Conservation (phyloP, 2,797 vertebrate species). For the Salarias fasciatus region DNA sequence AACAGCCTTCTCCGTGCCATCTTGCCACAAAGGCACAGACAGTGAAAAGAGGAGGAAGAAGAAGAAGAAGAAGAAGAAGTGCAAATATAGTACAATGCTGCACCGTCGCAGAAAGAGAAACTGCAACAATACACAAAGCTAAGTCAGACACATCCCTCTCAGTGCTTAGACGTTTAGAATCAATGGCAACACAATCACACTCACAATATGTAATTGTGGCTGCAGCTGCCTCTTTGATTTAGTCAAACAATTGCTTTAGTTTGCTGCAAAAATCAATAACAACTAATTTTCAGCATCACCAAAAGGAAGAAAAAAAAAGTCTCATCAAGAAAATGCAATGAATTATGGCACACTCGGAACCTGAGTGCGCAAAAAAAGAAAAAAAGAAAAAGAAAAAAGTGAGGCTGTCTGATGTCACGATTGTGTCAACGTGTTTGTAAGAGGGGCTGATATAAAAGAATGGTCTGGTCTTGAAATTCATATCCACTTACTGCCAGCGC, state of each 20-base stretch:
- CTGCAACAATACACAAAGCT: conserved; percentile 47
- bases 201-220: conserved; percentile 77
- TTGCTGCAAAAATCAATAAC: conserved; percentile 67
- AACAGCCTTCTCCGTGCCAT: conserved; percentile 75
- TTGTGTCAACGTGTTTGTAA: conserved; percentile 72
- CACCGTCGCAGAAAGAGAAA: conserved; percentile 32
- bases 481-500: conserved; percentile 79
- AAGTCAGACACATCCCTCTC: conserved; percentile 64
- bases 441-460: conserved; percentile 77
- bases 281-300: conserved; percentile 73
- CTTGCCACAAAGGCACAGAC: conserved; percentile 67
- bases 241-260: conserved; percentile 75
- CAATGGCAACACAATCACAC: conserved; percentile 75
- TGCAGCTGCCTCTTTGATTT: conserved; percentile 79
- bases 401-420: conserved; percentile 69
- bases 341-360: conserved; percentile 55
- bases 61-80: conserved; percentile 58
- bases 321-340: conserved; percentile 72
- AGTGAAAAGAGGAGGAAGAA: conserved; percentile 43
- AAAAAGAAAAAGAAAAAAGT: conserved; percentile 35
- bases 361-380: conserved; percentile 35
- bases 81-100: conserved; percentile 64
- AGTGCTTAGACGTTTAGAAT: conserved; percentile 69
- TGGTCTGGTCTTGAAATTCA: conserved; percentile 77
- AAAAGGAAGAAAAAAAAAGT: conserved; percentile 54